These are phyloP conservation scores for Amblyopsis hoosieri DNA, from an alignment of 2,797 vertebrate genomes.

Conservation along the genomic window DNA sequence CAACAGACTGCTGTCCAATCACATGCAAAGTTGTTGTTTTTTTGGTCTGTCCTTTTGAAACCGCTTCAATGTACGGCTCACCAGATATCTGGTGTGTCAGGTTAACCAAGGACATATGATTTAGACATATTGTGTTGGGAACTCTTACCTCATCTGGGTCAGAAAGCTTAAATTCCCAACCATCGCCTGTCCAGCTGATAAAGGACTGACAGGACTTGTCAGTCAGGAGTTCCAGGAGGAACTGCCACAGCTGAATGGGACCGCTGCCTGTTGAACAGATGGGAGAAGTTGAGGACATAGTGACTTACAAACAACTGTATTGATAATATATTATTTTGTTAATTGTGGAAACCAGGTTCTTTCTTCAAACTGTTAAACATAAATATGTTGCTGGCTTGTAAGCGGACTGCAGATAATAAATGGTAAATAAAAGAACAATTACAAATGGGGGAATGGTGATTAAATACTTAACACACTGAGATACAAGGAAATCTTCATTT, in stretches of 20 bases:
- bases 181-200: slow-evolving; percentile 99
- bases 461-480: background rate
- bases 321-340: slow-evolving; percentile 4
- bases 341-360: background rate
- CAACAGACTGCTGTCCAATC: too few relatives aligned
- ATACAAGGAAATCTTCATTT: slow-evolving; percentile 39
- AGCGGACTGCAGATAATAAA: too few relatives aligned
- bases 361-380: too few relatives aligned
- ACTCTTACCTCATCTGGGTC: slow-evolving; percentile 96
- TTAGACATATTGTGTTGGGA: slow-evolving; percentile 33
- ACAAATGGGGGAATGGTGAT: too few relatives aligned
- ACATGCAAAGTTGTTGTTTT: too few relatives aligned
- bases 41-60: slow-evolving; percentile 15
- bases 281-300: slow-evolving; percentile 22
- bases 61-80: too few relatives aligned
- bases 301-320: background rate
- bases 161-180: slow-evolving; percentile 99
- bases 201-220: slow-evolving; percentile 99
- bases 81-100: too few relatives aligned
- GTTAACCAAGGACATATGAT: too few relatives aligned
- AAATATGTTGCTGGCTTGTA: too few relatives aligned
- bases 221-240: slow-evolving; percentile 95
- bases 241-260: slow-evolving; percentile 99
- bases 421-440: too few relatives aligned
- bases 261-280: slow-evolving; percentile 86